Evolutionary conservation across 2,113 vertebrate genomes (phyloP).

Genomic region (Poicephalus meyeri): DNA sequence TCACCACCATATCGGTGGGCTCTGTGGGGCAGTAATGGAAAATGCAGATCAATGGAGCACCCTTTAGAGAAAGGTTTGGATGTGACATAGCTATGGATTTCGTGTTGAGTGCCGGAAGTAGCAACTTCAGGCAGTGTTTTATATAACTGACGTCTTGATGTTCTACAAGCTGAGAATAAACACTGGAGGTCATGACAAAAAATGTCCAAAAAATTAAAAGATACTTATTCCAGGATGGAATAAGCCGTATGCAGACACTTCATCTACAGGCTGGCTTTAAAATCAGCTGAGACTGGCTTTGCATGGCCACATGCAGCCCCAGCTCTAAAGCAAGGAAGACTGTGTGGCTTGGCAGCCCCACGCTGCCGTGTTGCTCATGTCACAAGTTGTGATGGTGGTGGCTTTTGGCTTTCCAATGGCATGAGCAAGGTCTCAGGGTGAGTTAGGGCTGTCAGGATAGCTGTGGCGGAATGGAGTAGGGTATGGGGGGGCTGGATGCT

Average conservation of each 20-base stretch:
- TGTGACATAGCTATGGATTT: background rate
- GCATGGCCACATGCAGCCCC: background rate
- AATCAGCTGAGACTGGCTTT: background rate
- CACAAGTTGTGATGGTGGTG: background rate
- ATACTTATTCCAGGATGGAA: background rate
- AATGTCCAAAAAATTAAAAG: background rate
- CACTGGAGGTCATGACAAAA: background rate
- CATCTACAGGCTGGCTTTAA: background rate
- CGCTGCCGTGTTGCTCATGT: fast-evolving
- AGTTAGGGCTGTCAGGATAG: background rate
- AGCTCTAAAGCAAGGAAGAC: background rate
- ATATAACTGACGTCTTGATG: background rate
- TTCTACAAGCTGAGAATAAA: background rate
- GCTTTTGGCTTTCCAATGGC: background rate
- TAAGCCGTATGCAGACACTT: background rate
- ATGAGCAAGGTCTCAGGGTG: background rate
- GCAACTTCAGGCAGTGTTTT: background rate
- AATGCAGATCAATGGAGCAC: background rate
- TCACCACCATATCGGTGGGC: background rate
- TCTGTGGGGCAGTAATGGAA: background rate
- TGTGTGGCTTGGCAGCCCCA: background rate
- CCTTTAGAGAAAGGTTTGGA: background rate
- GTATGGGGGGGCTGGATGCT: background rate
- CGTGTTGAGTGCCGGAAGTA: background rate
- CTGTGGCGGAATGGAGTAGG: background rate